Conservation (phyloP, 2,113 vertebrate genomes). For the Orcinus orca region DNA sequence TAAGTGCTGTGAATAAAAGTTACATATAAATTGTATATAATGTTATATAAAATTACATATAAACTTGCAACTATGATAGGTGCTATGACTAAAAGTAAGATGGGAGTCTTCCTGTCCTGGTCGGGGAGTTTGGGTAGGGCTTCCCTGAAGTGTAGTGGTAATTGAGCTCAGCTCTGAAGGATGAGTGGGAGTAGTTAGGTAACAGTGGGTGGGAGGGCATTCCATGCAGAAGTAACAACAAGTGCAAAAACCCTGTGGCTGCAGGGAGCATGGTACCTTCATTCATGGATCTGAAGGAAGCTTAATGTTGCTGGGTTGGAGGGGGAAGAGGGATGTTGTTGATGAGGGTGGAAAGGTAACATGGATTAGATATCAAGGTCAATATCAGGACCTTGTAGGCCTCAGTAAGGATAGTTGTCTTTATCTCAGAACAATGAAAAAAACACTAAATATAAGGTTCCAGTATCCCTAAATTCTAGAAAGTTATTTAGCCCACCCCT, state of each 20-base stretch:
- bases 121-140: not conserved
- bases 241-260: not conserved
- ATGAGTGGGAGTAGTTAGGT: not conserved
- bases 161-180: not conserved
- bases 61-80: not conserved
- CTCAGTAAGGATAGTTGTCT: not conserved
- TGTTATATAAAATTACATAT: not conserved
- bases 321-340: not conserved
- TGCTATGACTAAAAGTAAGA: not conserved
- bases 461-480: not conserved
- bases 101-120: not conserved
- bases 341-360: not conserved
- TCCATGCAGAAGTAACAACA: not conserved
- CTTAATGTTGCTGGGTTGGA: not conserved
- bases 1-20: not conserved
- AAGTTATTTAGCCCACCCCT: not conserved
- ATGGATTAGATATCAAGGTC: not conserved
- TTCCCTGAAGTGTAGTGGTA: not conserved
- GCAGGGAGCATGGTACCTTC: not conserved
- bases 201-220: not conserved
- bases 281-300: not conserved
- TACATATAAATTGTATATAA: not conserved
- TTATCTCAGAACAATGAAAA: not conserved
- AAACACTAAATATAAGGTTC: not conserved
- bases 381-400: not conserved